phyloP scores from a whole-genome alignment of 1,140 invertebrate species.

The Apis cerana region DNA sequence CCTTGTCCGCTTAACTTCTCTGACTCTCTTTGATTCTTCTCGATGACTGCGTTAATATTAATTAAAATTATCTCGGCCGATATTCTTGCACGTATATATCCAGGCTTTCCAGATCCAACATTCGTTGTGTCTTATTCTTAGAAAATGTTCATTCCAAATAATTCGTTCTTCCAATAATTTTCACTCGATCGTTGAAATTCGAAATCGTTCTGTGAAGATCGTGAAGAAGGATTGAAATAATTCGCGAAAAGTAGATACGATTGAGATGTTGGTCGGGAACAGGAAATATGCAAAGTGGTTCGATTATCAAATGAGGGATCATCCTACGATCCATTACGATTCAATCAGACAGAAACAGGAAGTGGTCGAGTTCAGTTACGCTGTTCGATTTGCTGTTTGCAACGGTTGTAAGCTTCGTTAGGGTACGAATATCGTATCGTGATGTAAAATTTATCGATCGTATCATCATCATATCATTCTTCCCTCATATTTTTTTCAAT shows the following conservation, averaged over 20 bases:
- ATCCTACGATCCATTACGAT: constrained; percentile 33
- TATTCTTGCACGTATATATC: neutral
- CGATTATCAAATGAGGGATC: constrained; percentile 18
- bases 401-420: neutral
- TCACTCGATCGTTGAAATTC: too few species aligned
- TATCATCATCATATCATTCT: neutral
- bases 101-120: too few species aligned
- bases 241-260: neutral
- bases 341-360: constrained; percentile 34
- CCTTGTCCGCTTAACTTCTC: neutral
- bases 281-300: neutral
- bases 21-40: neutral
- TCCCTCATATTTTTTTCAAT: too few species aligned
- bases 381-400: constrained; percentile 17
- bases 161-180: neutral
- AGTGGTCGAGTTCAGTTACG: constrained; percentile 16
- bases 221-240: neutral
- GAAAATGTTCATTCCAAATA: neutral
- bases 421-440: neutral
- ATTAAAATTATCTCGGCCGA: neutral
- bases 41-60: neutral
- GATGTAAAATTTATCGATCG: neutral
- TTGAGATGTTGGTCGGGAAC: too few species aligned
- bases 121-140: neutral
- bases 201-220: too few species aligned